Conservation (phyloP, 2,797 vertebrate genomes). For the Esox masquinongy region DNA sequence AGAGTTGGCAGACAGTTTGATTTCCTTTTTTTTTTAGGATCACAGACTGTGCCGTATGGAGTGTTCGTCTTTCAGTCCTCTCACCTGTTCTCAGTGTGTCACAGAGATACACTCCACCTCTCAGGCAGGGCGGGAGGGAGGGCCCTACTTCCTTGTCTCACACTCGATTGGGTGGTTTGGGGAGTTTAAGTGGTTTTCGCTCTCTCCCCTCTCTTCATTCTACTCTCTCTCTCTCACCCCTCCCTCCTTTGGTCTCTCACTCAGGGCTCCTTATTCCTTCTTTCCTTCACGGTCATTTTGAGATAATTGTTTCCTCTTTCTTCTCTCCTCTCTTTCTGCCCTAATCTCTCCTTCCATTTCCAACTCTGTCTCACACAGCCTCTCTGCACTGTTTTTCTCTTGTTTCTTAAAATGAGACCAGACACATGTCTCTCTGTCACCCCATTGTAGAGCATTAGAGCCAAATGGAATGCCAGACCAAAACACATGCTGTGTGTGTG, state of each 20-base stretch:
- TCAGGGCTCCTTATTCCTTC: conserved; percentile 10
- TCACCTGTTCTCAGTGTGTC: conserved; percentile 40
- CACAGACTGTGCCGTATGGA: not conserved
- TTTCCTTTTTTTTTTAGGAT: not conserved
- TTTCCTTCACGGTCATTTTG: conserved; percentile 18
- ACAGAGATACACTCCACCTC: conserved; percentile 57
- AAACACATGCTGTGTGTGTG: conserved; percentile 35
- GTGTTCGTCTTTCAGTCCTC: conserved; percentile 18
- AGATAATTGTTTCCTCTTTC: conserved; percentile 19
- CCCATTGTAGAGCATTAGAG: not conserved
- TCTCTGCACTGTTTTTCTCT: not conserved
- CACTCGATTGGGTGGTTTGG: conserved; percentile 71
- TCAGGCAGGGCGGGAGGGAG: conserved; percentile 68
- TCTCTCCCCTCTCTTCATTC: conserved; percentile 17
- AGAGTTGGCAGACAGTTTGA: not conserved
- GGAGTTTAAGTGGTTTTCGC: conserved; percentile 67
- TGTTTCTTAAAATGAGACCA: too few relatives aligned
- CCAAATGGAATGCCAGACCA: conserved; percentile 40
- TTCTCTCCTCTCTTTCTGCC: not conserved
- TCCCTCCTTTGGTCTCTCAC: not conserved
- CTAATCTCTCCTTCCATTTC: conserved; percentile 9
- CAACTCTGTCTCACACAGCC: conserved; percentile 16
- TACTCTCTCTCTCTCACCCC: conserved; percentile 11
- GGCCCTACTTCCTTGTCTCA: conserved; percentile 60
- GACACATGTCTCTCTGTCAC: not conserved